phyloP scores from a whole-genome alignment of 2,888 invertebrate species.

The Baccha elongata region DNA sequence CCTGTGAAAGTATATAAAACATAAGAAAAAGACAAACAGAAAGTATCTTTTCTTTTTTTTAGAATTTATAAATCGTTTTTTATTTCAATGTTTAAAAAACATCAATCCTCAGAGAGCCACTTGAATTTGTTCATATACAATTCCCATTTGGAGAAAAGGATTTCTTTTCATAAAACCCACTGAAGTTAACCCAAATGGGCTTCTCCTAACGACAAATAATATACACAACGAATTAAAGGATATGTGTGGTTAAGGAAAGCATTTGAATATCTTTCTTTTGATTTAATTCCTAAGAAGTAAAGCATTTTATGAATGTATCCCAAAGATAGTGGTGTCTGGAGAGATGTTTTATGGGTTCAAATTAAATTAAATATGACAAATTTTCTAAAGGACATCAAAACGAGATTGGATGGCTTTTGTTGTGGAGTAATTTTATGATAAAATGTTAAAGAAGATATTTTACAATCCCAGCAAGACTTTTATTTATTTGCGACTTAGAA shows the following conservation, averaged over 20 bases:
- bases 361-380: constrained; percentile 21
- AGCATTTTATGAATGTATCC: constrained; percentile 5
- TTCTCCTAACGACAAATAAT: neutral
- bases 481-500: no score
- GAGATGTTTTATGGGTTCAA: constrained; percentile 32
- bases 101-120: neutral
- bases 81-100: neutral
- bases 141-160: constrained; percentile 12
- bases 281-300: constrained; percentile 16
- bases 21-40: neutral
- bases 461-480: no score
- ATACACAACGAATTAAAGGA: neutral
- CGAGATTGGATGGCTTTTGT: constrained; percentile 20
- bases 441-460: neutral
- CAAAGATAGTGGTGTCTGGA: constrained; percentile 27
- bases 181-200: constrained; percentile 3
- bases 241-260: constrained; percentile 1
- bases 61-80: neutral
- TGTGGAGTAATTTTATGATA: constrained; percentile 20
- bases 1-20: neutral
- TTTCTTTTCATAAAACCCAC: constrained; percentile 9
- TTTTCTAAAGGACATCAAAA: neutral
- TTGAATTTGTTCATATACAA: neutral
- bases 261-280: constrained; percentile 16
- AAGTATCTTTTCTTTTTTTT: neutral